A percentile compares a stretch with the other conserved stretches of the same genome.
phyloP scores from a whole-genome alignment of 1,140 invertebrate genomes.

The Leptonema lineaticorne region DNA sequence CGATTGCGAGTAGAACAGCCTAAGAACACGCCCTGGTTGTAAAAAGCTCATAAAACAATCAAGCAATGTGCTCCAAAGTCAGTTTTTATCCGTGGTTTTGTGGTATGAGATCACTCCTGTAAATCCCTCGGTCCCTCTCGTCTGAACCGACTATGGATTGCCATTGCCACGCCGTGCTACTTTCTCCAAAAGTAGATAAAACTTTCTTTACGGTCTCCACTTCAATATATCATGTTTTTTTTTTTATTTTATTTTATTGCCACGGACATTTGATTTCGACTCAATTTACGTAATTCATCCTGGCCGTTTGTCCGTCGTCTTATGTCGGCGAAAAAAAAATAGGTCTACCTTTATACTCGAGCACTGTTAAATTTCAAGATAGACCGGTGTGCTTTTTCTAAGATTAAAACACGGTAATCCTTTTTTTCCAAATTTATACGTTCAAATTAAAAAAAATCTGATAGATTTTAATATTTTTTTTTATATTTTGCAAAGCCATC shows the following conservation, averaged over 20 bases:
- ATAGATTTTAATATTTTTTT: too few relatives aligned
- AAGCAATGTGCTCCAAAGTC: conserved; percentile 34
- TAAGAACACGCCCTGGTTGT: conserved; percentile 32
- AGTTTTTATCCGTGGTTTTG: conserved; percentile 31
- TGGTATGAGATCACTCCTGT: neutral
- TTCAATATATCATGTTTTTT: conserved; percentile 40
- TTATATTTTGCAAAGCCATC: too few relatives aligned
- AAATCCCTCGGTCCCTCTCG: neutral
- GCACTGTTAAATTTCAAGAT: too few relatives aligned
- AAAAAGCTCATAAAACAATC: conserved; percentile 41
- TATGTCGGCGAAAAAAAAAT: too few relatives aligned
- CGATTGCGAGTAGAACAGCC: conserved; percentile 3
- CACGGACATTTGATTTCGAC: conserved; percentile 37
- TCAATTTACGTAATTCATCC: conserved; percentile 38
- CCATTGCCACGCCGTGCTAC: neutral
- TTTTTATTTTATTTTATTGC: too few relatives aligned
- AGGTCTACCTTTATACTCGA: too few relatives aligned
- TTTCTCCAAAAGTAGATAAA: conserved; percentile 29
- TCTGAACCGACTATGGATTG: too few relatives aligned
- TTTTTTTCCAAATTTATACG: too few relatives aligned
- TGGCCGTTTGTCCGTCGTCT: neutral
- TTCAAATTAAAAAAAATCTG: too few relatives aligned
- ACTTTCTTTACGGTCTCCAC: conserved; percentile 37
- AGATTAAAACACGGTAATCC: too few relatives aligned
- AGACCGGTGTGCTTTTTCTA: too few relatives aligned